phyloP scores from a whole-genome alignment of 2,113 vertebrate genomes.

The Nicator chloris region DNA sequence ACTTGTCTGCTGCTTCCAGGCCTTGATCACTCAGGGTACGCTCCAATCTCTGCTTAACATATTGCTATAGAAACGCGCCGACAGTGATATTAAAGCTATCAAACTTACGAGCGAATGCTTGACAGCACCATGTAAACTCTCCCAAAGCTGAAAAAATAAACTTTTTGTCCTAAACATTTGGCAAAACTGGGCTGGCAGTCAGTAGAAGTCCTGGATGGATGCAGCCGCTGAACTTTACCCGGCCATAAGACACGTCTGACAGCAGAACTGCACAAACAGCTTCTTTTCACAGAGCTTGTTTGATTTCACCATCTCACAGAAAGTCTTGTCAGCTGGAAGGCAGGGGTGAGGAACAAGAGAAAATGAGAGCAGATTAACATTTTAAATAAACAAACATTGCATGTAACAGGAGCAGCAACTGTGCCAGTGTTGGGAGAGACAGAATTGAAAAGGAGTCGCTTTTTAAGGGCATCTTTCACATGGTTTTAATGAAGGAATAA shows the following conservation, averaged over 20 bases:
- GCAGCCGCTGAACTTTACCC: constrained; percentile 70
- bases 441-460: background rate
- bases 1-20: background rate
- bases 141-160: constrained; percentile 55
- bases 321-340: constrained; percentile 82
- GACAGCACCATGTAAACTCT: constrained; percentile 51
- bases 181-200: constrained; percentile 43
- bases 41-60: background rate
- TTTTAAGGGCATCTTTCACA: constrained; percentile 3
- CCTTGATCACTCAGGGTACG: background rate
- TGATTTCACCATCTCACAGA: constrained; percentile 93
- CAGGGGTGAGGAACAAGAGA: background rate
- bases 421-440: background rate
- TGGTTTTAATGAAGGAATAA: background rate
- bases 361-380: constrained; percentile 52
- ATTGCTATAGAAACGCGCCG: constrained; percentile 10
- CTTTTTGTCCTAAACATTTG: constrained; percentile 53
- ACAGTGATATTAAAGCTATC: constrained; percentile 63
- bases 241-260: constrained; percentile 86
- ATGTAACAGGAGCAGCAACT: background rate
- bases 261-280: constrained; percentile 91
- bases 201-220: constrained; percentile 29
- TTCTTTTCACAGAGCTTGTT: constrained; percentile 91
- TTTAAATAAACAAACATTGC: constrained; percentile 35
- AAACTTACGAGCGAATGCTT: background rate